A percentile compares a stretch with the other conserved stretches of the same genome.
Conservation (phyloP, 2,797 vertebrate species). For the Chelon labrosus region DNA sequence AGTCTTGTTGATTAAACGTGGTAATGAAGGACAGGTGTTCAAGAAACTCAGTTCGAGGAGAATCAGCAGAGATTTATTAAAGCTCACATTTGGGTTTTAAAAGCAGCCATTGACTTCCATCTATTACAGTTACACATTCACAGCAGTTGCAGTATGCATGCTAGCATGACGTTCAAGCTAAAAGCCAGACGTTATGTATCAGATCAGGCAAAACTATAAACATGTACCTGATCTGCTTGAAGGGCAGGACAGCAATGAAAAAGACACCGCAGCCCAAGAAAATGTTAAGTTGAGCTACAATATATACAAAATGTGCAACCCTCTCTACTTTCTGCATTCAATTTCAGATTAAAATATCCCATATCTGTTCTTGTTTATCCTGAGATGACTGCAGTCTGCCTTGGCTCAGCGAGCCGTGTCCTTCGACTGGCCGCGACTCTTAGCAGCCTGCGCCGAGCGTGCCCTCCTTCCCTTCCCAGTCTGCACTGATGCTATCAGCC, state of each 20-base stretch:
- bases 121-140: no score
- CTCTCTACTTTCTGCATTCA: conserved; percentile 18
- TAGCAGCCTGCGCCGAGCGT: conserved; percentile 20
- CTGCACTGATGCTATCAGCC: conserved; percentile 86
- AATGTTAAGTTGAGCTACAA: not conserved
- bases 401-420: conserved; percentile 63
- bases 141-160: no score
- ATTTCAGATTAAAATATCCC: conserved; percentile 22
- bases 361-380: conserved; percentile 23
- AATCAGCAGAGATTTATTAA: no score
- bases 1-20: no score
- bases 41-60: no score
- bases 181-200: no score
- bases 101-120: no score
- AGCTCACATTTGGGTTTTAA: no score
- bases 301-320: conserved; percentile 1
- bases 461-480: conserved; percentile 61
- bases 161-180: no score
- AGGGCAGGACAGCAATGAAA: not conserved
- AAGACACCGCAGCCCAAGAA: not conserved
- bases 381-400: conserved; percentile 48
- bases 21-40: no score
- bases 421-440: conserved; percentile 29
- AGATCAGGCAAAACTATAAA: no score
- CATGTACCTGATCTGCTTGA: not conserved